phyloP scores from a whole-genome alignment of 2,888 invertebrate genomes.

The Arge pagana region DNA sequence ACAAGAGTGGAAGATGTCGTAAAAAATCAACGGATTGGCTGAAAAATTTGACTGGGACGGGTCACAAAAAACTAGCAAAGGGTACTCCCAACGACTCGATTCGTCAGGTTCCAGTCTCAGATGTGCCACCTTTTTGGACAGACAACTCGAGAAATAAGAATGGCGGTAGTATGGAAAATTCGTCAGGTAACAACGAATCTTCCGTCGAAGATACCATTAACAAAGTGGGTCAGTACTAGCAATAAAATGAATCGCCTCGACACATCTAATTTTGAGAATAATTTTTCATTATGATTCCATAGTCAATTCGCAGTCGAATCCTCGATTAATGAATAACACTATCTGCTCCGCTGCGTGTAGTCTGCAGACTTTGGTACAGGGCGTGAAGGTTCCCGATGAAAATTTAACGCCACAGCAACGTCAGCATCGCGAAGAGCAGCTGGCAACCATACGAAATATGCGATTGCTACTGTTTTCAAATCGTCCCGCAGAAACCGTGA shows the following conservation, averaged over 20 bases:
- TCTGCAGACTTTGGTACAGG: conserved; percentile 68
- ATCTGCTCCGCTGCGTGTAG: conserved; percentile 62
- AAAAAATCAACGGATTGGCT: conserved; percentile 83
- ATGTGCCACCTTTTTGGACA: conserved; percentile 52
- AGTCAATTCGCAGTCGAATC: conserved; percentile 56
- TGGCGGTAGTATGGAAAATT: conserved; percentile 53
- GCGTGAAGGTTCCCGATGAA: conserved; percentile 92
- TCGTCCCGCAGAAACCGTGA: conserved; percentile 56
- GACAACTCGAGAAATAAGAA: conserved; percentile 52
- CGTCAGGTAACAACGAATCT: conserved; percentile 54
- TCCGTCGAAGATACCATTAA: conserved; percentile 55
- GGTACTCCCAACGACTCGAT: conserved; percentile 49
- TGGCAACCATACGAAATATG: conserved; percentile 90
- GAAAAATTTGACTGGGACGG: conserved; percentile 76
- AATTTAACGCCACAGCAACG: conserved; percentile 95
- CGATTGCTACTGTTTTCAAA: conserved; percentile 91
- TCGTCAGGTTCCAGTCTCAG: conserved; percentile 53
- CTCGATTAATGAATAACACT: conserved; percentile 52
- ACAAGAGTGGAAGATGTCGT: conserved; percentile 86
- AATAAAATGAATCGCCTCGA: conserved; percentile 3
- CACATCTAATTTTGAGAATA: not conserved
- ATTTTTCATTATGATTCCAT: not conserved
- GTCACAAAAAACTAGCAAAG: conserved; percentile 75
- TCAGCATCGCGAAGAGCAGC: conserved; percentile 89
- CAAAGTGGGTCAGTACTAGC: conserved; percentile 55